phyloP scores from a whole-genome alignment of 2,113 vertebrate species.

The Muntiacus muntjak region DNA sequence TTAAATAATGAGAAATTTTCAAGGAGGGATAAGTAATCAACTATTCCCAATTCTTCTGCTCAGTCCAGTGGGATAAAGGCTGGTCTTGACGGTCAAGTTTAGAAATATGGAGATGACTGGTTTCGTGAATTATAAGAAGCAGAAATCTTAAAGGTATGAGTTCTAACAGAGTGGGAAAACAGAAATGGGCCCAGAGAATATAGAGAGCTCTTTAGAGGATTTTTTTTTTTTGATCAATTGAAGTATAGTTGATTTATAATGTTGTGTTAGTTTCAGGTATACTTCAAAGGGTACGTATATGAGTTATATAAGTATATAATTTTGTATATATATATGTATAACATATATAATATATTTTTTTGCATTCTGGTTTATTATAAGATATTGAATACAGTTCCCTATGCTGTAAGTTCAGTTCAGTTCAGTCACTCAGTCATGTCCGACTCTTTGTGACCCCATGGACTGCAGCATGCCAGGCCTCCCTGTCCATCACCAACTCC shows the following conservation, averaged over 20 bases:
- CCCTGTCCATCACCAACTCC: neutral
- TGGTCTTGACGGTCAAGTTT: neutral
- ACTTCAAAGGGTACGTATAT: neutral
- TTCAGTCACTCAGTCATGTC: neutral
- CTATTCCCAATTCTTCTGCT: accelerated
- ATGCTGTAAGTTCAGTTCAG: neutral
- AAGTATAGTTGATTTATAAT: neutral
- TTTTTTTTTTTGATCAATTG: neutral
- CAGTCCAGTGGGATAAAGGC: too few relatives aligned
- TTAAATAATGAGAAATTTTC: neutral
- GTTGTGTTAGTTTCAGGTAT: neutral
- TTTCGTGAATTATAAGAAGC: neutral
- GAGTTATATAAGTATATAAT: neutral
- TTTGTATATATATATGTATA: neutral
- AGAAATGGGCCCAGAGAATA: neutral
- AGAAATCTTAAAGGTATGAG: neutral
- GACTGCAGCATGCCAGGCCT: neutral
- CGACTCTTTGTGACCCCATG: neutral
- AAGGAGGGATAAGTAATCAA: neutral
- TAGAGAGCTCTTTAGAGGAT: neutral
- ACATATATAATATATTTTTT: neutral
- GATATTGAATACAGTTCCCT: neutral
- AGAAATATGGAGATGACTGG: neutral
- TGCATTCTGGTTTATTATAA: neutral
- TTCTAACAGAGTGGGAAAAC: neutral